phyloP scores from a whole-genome alignment of 2,888 invertebrate genomes.

The Drosophila rellima region DNA sequence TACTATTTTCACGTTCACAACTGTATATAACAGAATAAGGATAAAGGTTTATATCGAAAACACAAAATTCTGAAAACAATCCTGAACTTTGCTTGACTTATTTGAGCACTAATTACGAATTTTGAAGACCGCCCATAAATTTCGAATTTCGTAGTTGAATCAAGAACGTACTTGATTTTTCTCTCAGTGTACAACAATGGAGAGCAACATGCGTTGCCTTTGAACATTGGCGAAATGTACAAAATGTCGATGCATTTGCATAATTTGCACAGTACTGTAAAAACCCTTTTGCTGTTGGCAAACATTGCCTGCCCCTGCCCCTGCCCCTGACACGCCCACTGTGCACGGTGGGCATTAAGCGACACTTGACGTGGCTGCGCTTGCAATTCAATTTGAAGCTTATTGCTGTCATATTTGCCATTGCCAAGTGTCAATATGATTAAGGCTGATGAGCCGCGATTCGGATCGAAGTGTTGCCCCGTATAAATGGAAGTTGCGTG shows the following conservation, averaged over 20 bases:
- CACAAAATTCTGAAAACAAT: no score
- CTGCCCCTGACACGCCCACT: constrained; percentile 28
- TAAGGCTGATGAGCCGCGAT: constrained; percentile 67
- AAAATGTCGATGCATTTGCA: constrained; percentile 28
- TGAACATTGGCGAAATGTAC: constrained; percentile 12
- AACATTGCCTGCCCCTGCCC: constrained; percentile 26
- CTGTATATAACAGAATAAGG: no score
- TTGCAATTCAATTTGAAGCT: constrained; percentile 60
- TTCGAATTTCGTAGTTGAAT: no score
- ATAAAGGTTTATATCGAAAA: no score
- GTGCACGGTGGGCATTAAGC: constrained; percentile 40
- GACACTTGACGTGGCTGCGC: constrained; percentile 42
- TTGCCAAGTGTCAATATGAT: constrained; percentile 80
- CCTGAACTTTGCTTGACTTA: no score
- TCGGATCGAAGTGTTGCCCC: constrained; percentile 46
- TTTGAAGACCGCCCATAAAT: no score
- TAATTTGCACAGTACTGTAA: constrained; percentile 17
- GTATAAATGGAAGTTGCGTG: constrained; percentile 51
- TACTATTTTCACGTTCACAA: no score
- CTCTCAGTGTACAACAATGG: no score
- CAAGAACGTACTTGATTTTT: no score
- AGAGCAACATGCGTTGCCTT: no score
- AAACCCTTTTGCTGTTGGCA: constrained; percentile 34
- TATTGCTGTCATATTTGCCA: constrained; percentile 66
- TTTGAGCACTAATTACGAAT: no score